Conservation (phyloP, 64 coral and sea anemone genomes). For the Montipora foliosa region DNA sequence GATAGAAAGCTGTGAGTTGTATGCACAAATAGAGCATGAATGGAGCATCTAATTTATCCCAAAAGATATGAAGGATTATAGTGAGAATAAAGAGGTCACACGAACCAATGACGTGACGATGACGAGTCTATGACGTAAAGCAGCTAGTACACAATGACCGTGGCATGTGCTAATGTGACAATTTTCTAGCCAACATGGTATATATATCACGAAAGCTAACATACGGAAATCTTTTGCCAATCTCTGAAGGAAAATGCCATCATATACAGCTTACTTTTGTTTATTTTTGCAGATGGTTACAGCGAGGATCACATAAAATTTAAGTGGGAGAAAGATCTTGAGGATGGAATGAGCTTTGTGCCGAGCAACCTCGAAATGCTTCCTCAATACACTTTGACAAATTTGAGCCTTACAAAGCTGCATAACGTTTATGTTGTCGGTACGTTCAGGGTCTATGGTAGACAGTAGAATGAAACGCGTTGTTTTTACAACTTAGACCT, state of each 20-base stretch:
- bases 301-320: constrained; percentile 85
- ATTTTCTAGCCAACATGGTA: too few species aligned
- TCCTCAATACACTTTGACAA: constrained; percentile 82
- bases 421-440: constrained; percentile 82
- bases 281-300: constrained; percentile 74
- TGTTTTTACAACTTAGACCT: too few species aligned
- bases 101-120: too few species aligned
- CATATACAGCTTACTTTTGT: background rate
- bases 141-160: too few species aligned
- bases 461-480: background rate
- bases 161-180: too few species aligned
- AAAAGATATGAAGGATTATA: too few species aligned
- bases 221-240: too few species aligned
- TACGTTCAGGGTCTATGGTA: background rate
- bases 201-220: too few species aligned
- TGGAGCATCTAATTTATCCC: background rate
- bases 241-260: too few species aligned
- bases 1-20: constrained; percentile 97
- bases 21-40: background rate
- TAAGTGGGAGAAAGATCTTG: constrained; percentile 78
- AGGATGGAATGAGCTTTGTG: constrained; percentile 84
- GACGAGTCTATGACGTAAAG: too few species aligned
- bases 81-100: too few species aligned
- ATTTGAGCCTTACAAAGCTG: constrained; percentile 43
- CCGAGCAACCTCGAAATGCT: constrained; percentile 83